These are phyloP conservation scores for Dryomyza anilis DNA, from an alignment of 2,888 invertebrate genomes.

Conservation along the genomic window DNA sequence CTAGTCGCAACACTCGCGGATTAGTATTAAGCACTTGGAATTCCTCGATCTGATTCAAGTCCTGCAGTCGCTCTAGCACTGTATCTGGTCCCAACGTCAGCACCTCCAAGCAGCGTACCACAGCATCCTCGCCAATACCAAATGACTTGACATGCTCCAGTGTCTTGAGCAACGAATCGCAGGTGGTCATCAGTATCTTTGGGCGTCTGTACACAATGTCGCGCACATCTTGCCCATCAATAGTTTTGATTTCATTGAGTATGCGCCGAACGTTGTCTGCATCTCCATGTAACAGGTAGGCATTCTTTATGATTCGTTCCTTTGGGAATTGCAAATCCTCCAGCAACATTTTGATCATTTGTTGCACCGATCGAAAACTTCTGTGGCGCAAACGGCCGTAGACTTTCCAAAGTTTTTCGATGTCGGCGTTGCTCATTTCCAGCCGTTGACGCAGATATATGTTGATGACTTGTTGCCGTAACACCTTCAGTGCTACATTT, in stretches of 20 bases:
- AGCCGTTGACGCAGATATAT: slow-evolving; percentile 60
- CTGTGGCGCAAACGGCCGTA: slow-evolving; percentile 58
- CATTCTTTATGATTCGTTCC: slow-evolving; percentile 65
- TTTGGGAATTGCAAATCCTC: slow-evolving; percentile 65
- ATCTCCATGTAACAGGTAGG: slow-evolving; percentile 67
- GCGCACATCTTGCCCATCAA: slow-evolving; percentile 66
- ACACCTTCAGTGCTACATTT: slow-evolving; percentile 44
- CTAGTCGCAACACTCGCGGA: slow-evolving; percentile 65
- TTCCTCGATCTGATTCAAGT: slow-evolving; percentile 66
- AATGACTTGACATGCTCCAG: slow-evolving; percentile 66
- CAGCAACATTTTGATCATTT: slow-evolving; percentile 65
- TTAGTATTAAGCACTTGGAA: slow-evolving; percentile 67
- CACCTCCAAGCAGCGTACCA: slow-evolving; percentile 65
- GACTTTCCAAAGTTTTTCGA: slow-evolving; percentile 54
- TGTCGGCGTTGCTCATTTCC: slow-evolving; percentile 53
- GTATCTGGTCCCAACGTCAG: slow-evolving; percentile 67
- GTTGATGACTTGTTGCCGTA: slow-evolving; percentile 52
- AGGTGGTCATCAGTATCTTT: slow-evolving; percentile 68
- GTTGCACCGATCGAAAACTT: slow-evolving; percentile 64
- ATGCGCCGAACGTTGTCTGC: slow-evolving; percentile 67
- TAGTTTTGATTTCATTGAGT: slow-evolving; percentile 63
- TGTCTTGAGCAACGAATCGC: slow-evolving; percentile 65
- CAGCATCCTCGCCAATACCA: slow-evolving; percentile 65
- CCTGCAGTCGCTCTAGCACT: slow-evolving; percentile 65
- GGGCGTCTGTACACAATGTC: slow-evolving; percentile 66